phyloP scores from a whole-genome alignment of 1,140 invertebrate species.

The Papilio glaucus region DNA sequence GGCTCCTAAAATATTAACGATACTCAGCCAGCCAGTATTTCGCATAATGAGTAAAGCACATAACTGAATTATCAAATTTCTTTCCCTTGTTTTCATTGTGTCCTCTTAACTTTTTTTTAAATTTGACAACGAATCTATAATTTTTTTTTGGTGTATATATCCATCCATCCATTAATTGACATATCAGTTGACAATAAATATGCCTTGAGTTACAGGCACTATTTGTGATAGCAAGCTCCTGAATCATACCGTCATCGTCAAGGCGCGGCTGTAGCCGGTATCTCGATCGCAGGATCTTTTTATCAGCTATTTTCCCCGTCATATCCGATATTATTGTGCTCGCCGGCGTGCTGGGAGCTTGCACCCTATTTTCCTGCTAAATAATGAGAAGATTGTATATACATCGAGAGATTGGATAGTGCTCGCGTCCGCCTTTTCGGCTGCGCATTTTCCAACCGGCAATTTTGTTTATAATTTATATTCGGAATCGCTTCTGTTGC shows the following conservation, averaged over 20 bases:
- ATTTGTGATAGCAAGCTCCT: conserved; percentile 1
- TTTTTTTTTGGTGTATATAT: no score
- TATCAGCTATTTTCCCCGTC: conserved; percentile 51
- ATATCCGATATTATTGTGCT: conserved; percentile 53
- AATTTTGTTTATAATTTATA: conserved; percentile 41
- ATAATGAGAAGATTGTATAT: conserved; percentile 45
- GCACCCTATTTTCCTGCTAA: conserved; percentile 59
- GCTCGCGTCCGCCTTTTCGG: conserved; percentile 52
- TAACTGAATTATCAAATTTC: no score
- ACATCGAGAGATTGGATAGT: conserved; percentile 55
- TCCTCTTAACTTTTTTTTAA: no score
- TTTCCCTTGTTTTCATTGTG: no score
- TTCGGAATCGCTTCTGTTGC: conserved; percentile 37
- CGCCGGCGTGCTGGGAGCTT: conserved; percentile 43
- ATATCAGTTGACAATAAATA: no score
- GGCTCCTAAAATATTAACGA: no score
- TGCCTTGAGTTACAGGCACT: not conserved
- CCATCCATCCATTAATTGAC: no score
- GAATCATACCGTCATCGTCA: conserved; percentile 1
- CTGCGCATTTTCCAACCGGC: conserved; percentile 60
- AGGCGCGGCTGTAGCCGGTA: conserved; percentile 28
- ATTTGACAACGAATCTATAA: no score
- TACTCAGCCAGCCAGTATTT: no score
- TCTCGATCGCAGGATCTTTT: conserved; percentile 42
- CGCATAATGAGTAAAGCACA: no score